These are phyloP conservation scores for Andrena minutula DNA, from an alignment of 2,888 invertebrate genomes.

Conservation along the genomic window DNA sequence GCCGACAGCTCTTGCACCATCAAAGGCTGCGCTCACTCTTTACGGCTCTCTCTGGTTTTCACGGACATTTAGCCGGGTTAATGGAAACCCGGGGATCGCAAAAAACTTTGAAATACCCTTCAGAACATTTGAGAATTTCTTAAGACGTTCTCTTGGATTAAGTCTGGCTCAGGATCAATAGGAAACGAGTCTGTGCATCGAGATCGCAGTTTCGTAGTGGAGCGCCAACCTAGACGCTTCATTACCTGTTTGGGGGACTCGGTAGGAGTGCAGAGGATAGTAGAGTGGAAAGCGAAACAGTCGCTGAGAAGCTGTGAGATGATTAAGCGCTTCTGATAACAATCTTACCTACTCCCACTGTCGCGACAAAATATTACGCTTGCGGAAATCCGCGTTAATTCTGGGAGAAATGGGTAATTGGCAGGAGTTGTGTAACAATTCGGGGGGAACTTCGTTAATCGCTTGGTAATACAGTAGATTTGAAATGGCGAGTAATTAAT, in stretches of 20 bases:
- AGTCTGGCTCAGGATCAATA: neutral
- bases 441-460: neutral
- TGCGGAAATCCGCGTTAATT: conserved; percentile 6
- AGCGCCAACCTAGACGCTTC: neutral
- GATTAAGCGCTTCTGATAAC: conserved; percentile 15
- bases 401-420: neutral
- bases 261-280: neutral
- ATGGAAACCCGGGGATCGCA: conserved; percentile 2
- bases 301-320: neutral
- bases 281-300: neutral
- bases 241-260: neutral
- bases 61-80: conserved; percentile 10
- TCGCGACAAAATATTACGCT: neutral
- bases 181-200: neutral
- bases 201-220: neutral
- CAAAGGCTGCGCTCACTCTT: conserved; percentile 1
- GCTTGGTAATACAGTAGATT: neutral
- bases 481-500: neutral
- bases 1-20: conserved; percentile 22
- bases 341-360: conserved; percentile 4
- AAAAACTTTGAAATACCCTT: too few species aligned
- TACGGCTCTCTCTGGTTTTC: neutral
- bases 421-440: neutral
- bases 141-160: too few species aligned
- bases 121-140: too few species aligned